These are phyloP conservation scores for Sphinx pinastri DNA, from an alignment of 2,888 invertebrate species.

Conservation along the genomic window DNA sequence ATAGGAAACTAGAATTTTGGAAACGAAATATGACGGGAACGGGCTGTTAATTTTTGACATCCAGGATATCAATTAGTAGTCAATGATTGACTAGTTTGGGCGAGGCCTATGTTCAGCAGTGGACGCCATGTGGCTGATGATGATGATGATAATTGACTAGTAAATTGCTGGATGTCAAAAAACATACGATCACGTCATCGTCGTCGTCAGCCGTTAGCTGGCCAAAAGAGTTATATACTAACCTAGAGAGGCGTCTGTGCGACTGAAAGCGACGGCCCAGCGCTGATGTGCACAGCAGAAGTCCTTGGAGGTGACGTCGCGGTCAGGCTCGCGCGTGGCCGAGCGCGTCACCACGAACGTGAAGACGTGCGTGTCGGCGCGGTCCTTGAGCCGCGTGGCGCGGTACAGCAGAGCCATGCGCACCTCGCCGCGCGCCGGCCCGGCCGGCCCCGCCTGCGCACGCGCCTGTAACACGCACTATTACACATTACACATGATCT, in stretches of 20 bases:
- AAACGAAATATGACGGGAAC: too few relatives aligned
- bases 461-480: conserved; percentile 52
- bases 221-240: conserved; percentile 33
- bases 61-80: too few relatives aligned
- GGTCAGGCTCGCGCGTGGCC: conserved; percentile 89
- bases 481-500: conserved; percentile 5
- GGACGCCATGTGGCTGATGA: too few relatives aligned
- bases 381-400: conserved; percentile 92
- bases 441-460: conserved; percentile 71
- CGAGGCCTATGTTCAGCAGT: too few relatives aligned
- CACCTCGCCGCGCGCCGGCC: conserved; percentile 80
- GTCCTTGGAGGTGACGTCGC: conserved; percentile 92
- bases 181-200: too few relatives aligned
- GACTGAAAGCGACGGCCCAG: conserved; percentile 92
- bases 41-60: too few relatives aligned
- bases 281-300: conserved; percentile 92
- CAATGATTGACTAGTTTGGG: too few relatives aligned
- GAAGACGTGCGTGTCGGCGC: conserved; percentile 92
- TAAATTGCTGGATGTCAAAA: too few relatives aligned
- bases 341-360: conserved; percentile 92
- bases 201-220: too few relatives aligned
- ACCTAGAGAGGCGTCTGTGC: conserved; percentile 88
- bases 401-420: conserved; percentile 92
- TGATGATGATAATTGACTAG: too few relatives aligned
- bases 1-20: too few relatives aligned